A percentile compares a stretch with the other conserved stretches of the same genome.
Conservation (phyloP, 2,797 vertebrate genomes). For the Gorsachius magnificus region DNA sequence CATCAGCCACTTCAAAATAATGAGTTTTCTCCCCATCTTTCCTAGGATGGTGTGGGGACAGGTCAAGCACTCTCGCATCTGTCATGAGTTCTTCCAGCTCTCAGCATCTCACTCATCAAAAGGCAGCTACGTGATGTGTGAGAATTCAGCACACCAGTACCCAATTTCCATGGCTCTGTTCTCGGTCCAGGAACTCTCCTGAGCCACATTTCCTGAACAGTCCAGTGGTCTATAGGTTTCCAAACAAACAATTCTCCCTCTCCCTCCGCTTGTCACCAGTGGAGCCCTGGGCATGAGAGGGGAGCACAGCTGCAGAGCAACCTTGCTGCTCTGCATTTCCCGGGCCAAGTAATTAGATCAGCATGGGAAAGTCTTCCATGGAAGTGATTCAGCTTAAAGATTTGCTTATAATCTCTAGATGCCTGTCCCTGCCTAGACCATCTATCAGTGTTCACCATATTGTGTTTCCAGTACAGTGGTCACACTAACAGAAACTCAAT, state of each 20-base stretch:
- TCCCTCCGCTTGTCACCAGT: accelerated
- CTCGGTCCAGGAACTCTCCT: not conserved
- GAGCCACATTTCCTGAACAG: not conserved
- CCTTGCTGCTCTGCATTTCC: not conserved
- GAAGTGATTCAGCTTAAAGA: not conserved
- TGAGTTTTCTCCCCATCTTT: not conserved
- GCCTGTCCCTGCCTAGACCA: not conserved
- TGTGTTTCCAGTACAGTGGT: not conserved
- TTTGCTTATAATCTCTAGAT: not conserved
- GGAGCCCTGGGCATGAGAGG: not conserved
- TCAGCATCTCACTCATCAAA: not conserved
- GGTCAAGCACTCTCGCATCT: not conserved
- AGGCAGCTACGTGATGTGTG: not conserved
- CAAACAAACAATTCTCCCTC: not conserved
- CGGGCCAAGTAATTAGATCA: not conserved
- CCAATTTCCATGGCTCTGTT: not conserved
- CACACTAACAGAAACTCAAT: not conserved
- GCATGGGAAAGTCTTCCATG: not conserved
- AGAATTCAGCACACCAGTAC: not conserved
- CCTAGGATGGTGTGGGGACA: not conserved
- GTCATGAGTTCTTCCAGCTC: not conserved
- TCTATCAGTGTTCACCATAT: not conserved
- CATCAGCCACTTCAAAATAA: not conserved
- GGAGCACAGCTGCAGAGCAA: not conserved
- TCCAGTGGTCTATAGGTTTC: not conserved